phyloP scores from a whole-genome alignment of 2,888 invertebrate genomes.

The Eulithis testata region DNA sequence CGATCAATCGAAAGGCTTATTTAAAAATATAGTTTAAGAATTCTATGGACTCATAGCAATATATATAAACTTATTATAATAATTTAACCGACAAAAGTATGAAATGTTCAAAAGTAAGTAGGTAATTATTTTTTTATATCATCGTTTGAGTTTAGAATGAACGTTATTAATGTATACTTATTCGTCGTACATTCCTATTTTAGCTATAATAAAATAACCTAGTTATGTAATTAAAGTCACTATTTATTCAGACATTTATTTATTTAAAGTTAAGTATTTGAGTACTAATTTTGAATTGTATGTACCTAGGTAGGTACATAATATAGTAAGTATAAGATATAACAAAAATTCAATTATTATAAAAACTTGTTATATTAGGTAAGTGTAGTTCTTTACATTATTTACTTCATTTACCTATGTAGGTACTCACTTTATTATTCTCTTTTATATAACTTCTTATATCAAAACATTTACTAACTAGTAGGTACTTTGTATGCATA shows the following conservation, averaged over 20 bases:
- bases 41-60: slow-evolving; percentile 29
- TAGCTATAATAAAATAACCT: slow-evolving; percentile 2
- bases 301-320: slow-evolving; percentile 5
- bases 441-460: background rate
- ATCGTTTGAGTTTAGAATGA: slow-evolving; percentile 46
- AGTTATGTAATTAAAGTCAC: slow-evolving; percentile 14
- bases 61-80: slow-evolving; percentile 34
- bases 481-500: too few species aligned
- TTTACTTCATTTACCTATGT: background rate
- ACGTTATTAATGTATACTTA: slow-evolving; percentile 47
- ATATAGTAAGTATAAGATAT: background rate
- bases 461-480: background rate
- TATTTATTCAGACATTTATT: slow-evolving; percentile 7
- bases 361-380: slow-evolving; percentile 2
- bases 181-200: slow-evolving; percentile 32
- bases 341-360: slow-evolving; percentile 11
- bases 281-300: slow-evolving; percentile 10
- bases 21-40: background rate
- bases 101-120: slow-evolving; percentile 39
- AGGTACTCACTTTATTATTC: background rate
- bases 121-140: slow-evolving; percentile 56
- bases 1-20: slow-evolving; percentile 8
- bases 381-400: background rate
- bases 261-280: slow-evolving; percentile 10
- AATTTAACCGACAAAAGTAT: slow-evolving; percentile 42